phyloP scores from a whole-genome alignment of 2,113 vertebrate genomes.

The Eretmochelys imbricata region DNA sequence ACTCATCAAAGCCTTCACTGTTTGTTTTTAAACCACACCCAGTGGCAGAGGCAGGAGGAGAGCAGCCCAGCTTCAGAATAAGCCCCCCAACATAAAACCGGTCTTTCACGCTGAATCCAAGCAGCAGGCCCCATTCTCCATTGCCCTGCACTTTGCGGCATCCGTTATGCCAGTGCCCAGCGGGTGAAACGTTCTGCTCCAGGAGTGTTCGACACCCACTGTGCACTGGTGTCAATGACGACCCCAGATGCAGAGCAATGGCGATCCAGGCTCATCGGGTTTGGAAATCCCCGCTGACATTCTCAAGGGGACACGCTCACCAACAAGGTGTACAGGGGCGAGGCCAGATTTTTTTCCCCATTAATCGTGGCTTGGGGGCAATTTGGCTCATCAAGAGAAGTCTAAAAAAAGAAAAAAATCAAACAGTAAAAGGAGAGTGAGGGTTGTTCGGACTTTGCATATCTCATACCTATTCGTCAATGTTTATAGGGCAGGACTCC shows the following conservation, averaged over 20 bases:
- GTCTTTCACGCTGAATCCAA: not conserved
- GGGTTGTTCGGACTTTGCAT: not conserved
- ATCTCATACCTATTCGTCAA: slow-evolving; percentile 94
- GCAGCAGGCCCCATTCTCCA: not conserved
- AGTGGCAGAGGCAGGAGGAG: not conserved
- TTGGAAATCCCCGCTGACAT: not conserved
- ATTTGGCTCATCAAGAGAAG: not conserved
- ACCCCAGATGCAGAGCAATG: not conserved
- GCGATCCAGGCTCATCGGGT: not conserved
- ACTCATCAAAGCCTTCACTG: not conserved
- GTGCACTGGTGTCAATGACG: not conserved
- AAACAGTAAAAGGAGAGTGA: not conserved
- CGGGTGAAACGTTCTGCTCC: not conserved
- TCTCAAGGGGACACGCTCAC: not conserved
- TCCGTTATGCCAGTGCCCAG: not conserved
- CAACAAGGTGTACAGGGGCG: not conserved
- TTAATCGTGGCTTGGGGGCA: not conserved
- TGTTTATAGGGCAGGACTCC: slow-evolving; percentile 94
- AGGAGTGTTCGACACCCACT: not conserved
- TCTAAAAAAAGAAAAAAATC: not conserved
- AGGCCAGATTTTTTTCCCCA: not conserved
- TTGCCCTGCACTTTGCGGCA: not conserved
- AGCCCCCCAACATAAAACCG: not conserved
- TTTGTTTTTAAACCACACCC: not conserved
- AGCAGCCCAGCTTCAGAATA: not conserved